Evolutionary conservation across 1,140 invertebrate species (phyloP).

Genomic region (Tetraneura akinire): DNA sequence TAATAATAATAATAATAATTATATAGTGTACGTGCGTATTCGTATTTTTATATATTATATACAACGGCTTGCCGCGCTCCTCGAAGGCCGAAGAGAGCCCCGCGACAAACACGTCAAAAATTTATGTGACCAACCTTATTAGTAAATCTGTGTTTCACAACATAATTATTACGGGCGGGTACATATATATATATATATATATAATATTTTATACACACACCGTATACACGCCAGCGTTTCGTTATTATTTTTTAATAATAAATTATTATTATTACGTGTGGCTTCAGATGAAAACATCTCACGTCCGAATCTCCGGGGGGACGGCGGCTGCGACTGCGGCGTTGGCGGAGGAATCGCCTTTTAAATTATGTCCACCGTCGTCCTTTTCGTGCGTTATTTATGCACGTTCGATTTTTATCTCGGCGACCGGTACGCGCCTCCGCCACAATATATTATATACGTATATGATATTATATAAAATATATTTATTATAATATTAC

Average conservation of each 20-base stretch:
- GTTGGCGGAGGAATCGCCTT: conserved; percentile 17
- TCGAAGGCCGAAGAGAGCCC: too few species aligned
- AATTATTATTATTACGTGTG: conserved; percentile 49
- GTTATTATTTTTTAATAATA: conserved; percentile 52
- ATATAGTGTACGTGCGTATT: neutral
- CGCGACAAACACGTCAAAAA: conserved; percentile 39
- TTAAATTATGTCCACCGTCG: conserved; percentile 43
- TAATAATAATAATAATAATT: too few species aligned
- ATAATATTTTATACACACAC: too few species aligned
- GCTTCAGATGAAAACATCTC: conserved; percentile 46
- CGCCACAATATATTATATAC: too few species aligned
- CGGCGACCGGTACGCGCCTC: conserved; percentile 34
- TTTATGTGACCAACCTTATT: conserved; percentile 49
- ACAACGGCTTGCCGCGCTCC: neutral
- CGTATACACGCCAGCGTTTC: neutral
- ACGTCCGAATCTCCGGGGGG: conserved; percentile 43
- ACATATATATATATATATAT: too few species aligned
- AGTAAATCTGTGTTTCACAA: conserved; percentile 49
- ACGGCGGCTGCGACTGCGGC: too few species aligned
- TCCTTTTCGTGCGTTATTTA: conserved; percentile 47
- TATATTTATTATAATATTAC: too few species aligned
- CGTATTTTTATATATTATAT: neutral
- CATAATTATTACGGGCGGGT: conserved; percentile 31
- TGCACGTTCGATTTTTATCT: conserved; percentile 50
- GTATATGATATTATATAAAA: neutral